Evolutionary conservation across 2,113 vertebrate species (phyloP), one percentile per base, ranked within the genome.

Genomic region (Dolichallabes microphthalmus): DNA sequence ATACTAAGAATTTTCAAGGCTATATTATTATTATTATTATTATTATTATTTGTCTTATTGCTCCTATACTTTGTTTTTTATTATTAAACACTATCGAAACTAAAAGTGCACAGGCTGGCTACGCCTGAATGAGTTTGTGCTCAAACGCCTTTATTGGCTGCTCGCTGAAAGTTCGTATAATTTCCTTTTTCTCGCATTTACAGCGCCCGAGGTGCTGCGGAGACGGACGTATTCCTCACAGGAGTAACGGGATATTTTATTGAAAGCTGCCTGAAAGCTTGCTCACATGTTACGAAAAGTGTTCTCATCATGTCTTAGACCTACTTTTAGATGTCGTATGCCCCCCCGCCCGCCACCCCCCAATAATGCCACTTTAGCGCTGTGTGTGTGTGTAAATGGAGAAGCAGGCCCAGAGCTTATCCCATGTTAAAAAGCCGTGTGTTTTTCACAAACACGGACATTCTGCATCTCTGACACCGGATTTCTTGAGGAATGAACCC

Each of bases 341-440:
- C 9, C 30, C 35, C 35, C 63, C 27, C 35, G 17, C 9, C 30
- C 35, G 19, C 63, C 27, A 19, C 35, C 27, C n/a, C 13, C 57
- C 4, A 15, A 94, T 94, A 94, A 94, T 92, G 86, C 82, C 79
- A 53, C 39, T 68, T 52, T 69, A 20, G 68, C 19, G 9, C 17
- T 39, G 8, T 68, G 19, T 55, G 58, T 30, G 61, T 15, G 60
- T 73, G 10, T 25, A 55, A 12, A 73, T 53, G 13, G 20, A 76
- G 19, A 22, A n/a, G 52, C 19, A 55, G 60, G 27, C 8, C 2
- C 15, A 13, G 50, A 14, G 39, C 45, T 53, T 66, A 64, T n/a
- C 50, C 58, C 19, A 9, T 53, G 52, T 73, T 83, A 73, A 83
- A 10, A 75, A 75, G 71, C 9, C 20, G 6, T 1, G 45, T 63